These are phyloP conservation scores for Holothuria leucospilota DNA, from an alignment of 53 echinoderm and acorn worm species.

Conservation along the genomic window DNA sequence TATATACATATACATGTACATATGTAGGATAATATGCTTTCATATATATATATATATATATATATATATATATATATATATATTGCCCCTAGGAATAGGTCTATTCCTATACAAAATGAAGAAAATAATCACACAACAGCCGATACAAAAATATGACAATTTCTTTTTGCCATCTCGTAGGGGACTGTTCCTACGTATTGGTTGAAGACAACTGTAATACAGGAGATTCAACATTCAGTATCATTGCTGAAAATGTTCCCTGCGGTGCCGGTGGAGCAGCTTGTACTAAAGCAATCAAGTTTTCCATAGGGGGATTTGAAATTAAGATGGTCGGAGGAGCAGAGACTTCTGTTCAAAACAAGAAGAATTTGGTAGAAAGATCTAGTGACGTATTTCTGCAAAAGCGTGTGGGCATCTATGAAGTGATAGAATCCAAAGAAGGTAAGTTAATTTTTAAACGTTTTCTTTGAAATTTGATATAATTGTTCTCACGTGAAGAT, in stretches of 20 bases:
- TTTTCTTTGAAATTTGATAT: no score
- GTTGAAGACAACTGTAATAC: conserved; percentile 70
- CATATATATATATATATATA: no score
- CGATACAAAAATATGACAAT: no score
- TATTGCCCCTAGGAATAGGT: no score
- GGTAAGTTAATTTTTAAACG: not conserved
- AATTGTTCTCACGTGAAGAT: no score
- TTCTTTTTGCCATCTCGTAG: conserved; percentile 25
- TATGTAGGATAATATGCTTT: no score
- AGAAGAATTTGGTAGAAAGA: not conserved
- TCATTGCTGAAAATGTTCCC: conserved; percentile 83
- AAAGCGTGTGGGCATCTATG: not conserved
- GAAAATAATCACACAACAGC: no score
- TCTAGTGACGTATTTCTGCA: not conserved
- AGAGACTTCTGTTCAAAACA: not conserved
- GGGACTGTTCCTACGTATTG: conserved; percentile 81
- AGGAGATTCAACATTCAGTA: conserved; percentile 61
- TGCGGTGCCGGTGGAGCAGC: conserved; percentile 77
- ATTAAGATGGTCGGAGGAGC: conserved; percentile 66
- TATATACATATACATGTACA: no score
- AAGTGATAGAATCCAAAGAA: not conserved
- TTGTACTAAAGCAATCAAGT: conserved; percentile 83
- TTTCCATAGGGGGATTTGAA: conserved; percentile 54
- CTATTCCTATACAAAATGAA: no score
- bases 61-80: no score